These are phyloP conservation scores for Cheilosia vernalis DNA, from an alignment of 2,888 invertebrate genomes.

Conservation along the genomic window DNA sequence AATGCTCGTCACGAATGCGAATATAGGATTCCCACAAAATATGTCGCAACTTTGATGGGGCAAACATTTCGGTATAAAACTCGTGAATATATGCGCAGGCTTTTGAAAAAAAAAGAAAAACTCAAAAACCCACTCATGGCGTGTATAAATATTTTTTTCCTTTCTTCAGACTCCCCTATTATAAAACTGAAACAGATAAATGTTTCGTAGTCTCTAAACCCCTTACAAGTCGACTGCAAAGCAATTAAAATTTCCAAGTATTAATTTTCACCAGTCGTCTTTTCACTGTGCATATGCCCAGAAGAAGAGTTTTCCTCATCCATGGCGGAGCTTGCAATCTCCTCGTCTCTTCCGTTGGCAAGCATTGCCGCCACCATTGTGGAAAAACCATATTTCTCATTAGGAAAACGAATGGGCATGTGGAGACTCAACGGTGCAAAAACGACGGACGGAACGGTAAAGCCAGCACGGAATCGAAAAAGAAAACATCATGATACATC, in stretches of 20 bases:
- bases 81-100: too few relatives aligned
- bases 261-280: slow-evolving; percentile 72
- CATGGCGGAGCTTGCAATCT: slow-evolving; percentile 17
- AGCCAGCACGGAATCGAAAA: slow-evolving; percentile 55
- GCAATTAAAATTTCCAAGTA: slow-evolving; percentile 75
- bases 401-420: slow-evolving; percentile 71
- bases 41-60: too few relatives aligned
- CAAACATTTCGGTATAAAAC: too few relatives aligned
- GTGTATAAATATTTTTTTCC: background rate
- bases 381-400: slow-evolving; percentile 67
- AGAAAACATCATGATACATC: slow-evolving; percentile 74
- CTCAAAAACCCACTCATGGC: background rate
- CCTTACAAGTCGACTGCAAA: slow-evolving; percentile 72
- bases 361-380: background rate
- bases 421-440: slow-evolving; percentile 59
- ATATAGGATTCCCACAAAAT: too few relatives aligned
- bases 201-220: slow-evolving; percentile 60
- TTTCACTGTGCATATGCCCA: slow-evolving; percentile 62
- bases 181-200: slow-evolving; percentile 53
- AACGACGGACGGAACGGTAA: slow-evolving; percentile 41
- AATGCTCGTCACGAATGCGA: too few relatives aligned
- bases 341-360: slow-evolving; percentile 34
- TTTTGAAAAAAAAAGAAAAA: too few relatives aligned
- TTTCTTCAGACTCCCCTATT: background rate
- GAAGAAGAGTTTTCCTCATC: slow-evolving; percentile 44